These are phyloP conservation scores for Novumbra hubbsi DNA, from an alignment of 2,797 vertebrate species.

Conservation along the genomic window DNA sequence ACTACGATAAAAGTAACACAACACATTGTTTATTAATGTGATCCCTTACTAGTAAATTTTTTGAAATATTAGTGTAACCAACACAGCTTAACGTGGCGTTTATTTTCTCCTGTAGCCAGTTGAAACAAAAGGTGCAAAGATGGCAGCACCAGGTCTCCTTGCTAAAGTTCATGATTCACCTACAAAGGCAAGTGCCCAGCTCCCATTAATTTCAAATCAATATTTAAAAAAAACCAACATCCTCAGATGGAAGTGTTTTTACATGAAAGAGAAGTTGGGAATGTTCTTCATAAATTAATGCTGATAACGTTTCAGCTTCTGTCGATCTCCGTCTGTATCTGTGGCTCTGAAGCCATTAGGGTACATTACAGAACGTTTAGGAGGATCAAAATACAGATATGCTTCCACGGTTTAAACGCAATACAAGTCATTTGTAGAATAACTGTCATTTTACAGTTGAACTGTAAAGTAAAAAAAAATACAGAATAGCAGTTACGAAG, in stretches of 20 bases:
- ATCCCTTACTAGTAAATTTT: too few relatives aligned
- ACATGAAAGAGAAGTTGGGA: background rate
- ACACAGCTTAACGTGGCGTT: too few relatives aligned
- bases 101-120: too few relatives aligned
- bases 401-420: conserved; percentile 33
- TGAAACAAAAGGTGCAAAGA: too few relatives aligned
- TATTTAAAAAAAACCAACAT: background rate
- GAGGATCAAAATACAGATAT: background rate
- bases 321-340: background rate
- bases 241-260: background rate
- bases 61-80: too few relatives aligned
- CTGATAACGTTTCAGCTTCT: background rate
- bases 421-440: conserved; percentile 67
- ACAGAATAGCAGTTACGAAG: conserved; percentile 28
- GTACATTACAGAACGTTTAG: background rate
- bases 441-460: conserved; percentile 63
- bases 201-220: too few relatives aligned
- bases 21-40: too few relatives aligned
- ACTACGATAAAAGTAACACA: too few relatives aligned
- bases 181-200: too few relatives aligned
- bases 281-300: background rate
- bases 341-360: background rate
- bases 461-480: conserved; percentile 29
- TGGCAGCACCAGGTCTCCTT: too few relatives aligned
- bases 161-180: too few relatives aligned